A percentile compares a stretch with the other conserved stretches of the same genome.
Conservation (phyloP, 2,888 invertebrate genomes). For the Ptilodon capucinus region DNA sequence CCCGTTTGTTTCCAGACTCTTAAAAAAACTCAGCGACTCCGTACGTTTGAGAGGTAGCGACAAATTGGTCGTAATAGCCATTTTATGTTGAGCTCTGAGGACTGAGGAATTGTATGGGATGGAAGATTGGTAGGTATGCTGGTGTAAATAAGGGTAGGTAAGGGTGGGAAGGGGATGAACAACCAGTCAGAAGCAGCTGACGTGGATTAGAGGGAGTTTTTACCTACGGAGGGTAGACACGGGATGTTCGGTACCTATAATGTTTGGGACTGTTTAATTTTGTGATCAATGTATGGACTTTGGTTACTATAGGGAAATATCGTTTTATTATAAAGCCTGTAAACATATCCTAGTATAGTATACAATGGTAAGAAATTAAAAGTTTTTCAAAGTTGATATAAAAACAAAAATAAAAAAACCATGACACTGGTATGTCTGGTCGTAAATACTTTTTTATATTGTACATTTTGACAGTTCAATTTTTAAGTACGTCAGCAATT, state of each 20-base stretch:
- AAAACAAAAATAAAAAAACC: too few relatives aligned
- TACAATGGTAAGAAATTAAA: too few relatives aligned
- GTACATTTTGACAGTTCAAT: too few relatives aligned
- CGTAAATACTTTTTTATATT: too few relatives aligned
- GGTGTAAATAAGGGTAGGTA: constrained; percentile 62
- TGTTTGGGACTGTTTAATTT: constrained; percentile 23
- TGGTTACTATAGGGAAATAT: not conserved
- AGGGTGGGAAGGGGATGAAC: constrained; percentile 46
- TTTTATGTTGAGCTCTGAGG: constrained; percentile 44
- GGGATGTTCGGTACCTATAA: constrained; percentile 42
- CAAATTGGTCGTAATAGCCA: constrained; percentile 30
- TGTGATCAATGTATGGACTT: constrained; percentile 21
- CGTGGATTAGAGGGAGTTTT: constrained; percentile 77
- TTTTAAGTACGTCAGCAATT: too few relatives aligned
- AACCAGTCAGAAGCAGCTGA: constrained; percentile 80
- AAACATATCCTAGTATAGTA: too few relatives aligned
- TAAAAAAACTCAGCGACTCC: constrained; percentile 3
- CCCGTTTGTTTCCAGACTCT: constrained; percentile 9
- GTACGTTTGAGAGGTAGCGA: constrained; percentile 3
- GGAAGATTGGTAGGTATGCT: constrained; percentile 45
- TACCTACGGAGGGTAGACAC: constrained; percentile 67
- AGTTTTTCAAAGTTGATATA: too few relatives aligned
- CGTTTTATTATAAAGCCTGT: not conserved
- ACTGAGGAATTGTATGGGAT: constrained; percentile 30
- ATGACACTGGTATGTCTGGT: too few relatives aligned